phyloP scores from a whole-genome alignment of 2,888 invertebrate species.

The Drosophila demipolita region DNA sequence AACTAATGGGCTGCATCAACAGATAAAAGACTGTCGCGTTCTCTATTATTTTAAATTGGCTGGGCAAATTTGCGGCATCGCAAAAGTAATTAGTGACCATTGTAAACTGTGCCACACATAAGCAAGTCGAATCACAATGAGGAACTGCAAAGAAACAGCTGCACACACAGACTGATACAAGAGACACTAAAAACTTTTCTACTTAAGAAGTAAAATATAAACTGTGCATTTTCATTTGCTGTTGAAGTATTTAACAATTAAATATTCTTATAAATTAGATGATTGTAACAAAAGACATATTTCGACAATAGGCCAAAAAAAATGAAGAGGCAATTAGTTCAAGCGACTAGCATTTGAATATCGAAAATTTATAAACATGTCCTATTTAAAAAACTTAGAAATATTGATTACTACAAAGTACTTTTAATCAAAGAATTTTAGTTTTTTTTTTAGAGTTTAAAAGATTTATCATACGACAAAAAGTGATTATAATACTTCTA shows the following conservation, averaged over 20 bases:
- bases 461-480: too few species aligned
- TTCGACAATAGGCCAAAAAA: neutral
- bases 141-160: conserved; percentile 2
- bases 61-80: conserved; percentile 74
- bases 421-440: neutral
- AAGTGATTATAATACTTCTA: neutral
- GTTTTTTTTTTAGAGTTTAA: too few species aligned
- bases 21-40: conserved; percentile 67
- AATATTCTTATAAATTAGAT: neutral
- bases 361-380: neutral
- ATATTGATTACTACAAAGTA: neutral
- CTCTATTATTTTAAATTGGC: conserved; percentile 78
- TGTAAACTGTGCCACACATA: conserved; percentile 58
- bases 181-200: neutral
- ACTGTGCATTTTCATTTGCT: neutral
- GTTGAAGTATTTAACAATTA: neutral
- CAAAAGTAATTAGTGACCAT: conserved; percentile 72
- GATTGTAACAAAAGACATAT: neutral
- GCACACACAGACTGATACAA: neutral
- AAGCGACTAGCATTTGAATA: neutral
- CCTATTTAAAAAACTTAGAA: neutral
- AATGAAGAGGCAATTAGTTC: neutral
- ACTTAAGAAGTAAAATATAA: neutral
- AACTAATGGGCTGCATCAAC: conserved; percentile 48
- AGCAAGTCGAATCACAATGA: conserved; percentile 14